phyloP scores from a whole-genome alignment of 2,113 vertebrate species.

The Scomber japonicus region DNA sequence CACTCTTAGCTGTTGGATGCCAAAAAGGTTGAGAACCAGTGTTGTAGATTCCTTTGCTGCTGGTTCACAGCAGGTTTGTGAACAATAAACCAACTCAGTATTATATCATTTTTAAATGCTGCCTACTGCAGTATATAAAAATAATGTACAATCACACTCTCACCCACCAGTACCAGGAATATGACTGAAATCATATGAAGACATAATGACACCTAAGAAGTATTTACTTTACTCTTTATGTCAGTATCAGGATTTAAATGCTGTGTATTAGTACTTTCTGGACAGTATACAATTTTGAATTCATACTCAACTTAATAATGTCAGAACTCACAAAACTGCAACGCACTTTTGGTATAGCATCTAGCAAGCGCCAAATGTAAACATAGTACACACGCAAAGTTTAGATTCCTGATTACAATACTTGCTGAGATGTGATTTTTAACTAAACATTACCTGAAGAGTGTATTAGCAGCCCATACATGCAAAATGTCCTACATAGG shows the following conservation, averaged over 20 bases:
- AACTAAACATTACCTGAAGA: background rate
- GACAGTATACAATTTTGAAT: slow-evolving; percentile 30
- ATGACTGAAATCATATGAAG: slow-evolving; percentile 12
- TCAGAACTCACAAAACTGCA: slow-evolving; percentile 8
- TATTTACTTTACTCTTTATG: slow-evolving; percentile 14
- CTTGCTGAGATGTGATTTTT: too few species aligned
- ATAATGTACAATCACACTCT: slow-evolving; percentile 27
- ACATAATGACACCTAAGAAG: slow-evolving; percentile 6
- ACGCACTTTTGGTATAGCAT: slow-evolving; percentile 17
- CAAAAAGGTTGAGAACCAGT: slow-evolving; percentile 31
- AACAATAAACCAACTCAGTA: slow-evolving; percentile 65
- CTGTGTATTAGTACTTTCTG: background rate
- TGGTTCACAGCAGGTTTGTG: slow-evolving; percentile 79
- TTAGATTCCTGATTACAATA: slow-evolving; percentile 14
- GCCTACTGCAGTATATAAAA: slow-evolving; percentile 12
- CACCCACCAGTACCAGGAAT: slow-evolving; percentile 21
- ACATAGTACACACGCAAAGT: slow-evolving; percentile 10
- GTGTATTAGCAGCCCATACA: slow-evolving; percentile 17
- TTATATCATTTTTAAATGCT: slow-evolving; percentile 46
- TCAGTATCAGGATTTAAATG: slow-evolving; percentile 10
- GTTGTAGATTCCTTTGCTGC: slow-evolving; percentile 54
- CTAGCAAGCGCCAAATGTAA: slow-evolving; percentile 12
- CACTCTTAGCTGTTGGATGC: background rate
- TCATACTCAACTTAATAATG: slow-evolving; percentile 8
- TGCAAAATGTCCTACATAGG: slow-evolving; percentile 24